Evolutionary conservation across 2,888 invertebrate species (phyloP).

Genomic region (Polydrusus cervinus): DNA sequence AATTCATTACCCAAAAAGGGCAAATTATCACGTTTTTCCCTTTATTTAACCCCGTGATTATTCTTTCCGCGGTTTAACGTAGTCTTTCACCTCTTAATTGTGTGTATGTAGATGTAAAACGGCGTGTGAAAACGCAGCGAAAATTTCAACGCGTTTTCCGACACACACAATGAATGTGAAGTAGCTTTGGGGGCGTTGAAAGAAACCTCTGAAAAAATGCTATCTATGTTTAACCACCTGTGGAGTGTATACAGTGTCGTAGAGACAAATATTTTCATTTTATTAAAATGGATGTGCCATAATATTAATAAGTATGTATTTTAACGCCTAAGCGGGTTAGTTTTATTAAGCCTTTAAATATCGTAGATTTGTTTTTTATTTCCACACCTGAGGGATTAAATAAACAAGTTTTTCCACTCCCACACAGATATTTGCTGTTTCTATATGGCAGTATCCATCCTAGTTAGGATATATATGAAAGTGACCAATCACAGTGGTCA

Average conservation of each 20-base stretch:
- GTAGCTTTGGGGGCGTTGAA: conserved; percentile 56
- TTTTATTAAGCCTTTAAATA: too few species aligned
- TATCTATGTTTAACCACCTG: conserved; percentile 63
- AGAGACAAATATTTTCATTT: background rate
- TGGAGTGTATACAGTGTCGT: conserved; percentile 38
- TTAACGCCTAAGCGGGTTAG: background rate
- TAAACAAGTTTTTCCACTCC: too few species aligned
- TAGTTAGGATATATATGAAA: too few species aligned
- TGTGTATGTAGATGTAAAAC: conserved; percentile 54
- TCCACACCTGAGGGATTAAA: too few species aligned
- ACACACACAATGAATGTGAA: conserved; percentile 60
- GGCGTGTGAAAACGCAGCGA: conserved; percentile 57
- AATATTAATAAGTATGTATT: too few species aligned
- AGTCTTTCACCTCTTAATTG: conserved; percentile 54
- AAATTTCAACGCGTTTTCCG: conserved; percentile 58
- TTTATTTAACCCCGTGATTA: conserved; percentile 50
- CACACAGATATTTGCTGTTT: too few species aligned
- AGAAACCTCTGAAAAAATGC: conserved; percentile 67
- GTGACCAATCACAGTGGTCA: too few species aligned
- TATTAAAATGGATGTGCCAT: too few species aligned
- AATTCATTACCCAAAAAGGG: conserved; percentile 44
- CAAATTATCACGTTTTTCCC: conserved; percentile 52
- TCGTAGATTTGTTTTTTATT: too few species aligned
- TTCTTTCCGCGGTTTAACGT: conserved; percentile 50
- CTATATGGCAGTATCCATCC: too few species aligned